These are phyloP conservation scores for Hippocampus guttulatus DNA, from an alignment of 2,113 vertebrate genomes.

Conservation along the genomic window DNA sequence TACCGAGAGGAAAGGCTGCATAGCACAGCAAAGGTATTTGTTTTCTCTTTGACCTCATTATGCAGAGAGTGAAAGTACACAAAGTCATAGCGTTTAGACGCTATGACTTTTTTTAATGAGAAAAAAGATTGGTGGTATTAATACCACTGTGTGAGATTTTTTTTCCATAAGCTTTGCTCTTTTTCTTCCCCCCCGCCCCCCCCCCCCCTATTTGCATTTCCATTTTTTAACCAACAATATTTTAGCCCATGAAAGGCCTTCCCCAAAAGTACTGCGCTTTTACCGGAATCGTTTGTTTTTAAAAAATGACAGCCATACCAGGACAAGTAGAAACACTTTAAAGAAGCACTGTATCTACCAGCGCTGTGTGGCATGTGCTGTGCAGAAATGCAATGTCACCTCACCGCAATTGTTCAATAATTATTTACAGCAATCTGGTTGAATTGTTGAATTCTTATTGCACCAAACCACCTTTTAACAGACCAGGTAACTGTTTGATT, in stretches of 20 bases:
- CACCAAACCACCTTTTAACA: background rate
- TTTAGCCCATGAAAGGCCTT: background rate
- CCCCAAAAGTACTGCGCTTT: background rate
- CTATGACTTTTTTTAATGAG: slow-evolving; percentile 22
- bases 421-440: background rate
- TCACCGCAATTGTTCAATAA: too few species aligned
- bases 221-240: slow-evolving; percentile 21
- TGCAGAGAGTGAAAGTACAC: slow-evolving; percentile 27
- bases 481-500: background rate
- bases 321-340: background rate
- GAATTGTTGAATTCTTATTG: background rate
- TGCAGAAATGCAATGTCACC: background rate
- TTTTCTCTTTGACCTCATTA: slow-evolving; percentile 39
- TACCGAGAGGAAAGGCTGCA: slow-evolving; percentile 3
- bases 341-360: background rate
- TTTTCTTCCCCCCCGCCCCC: background rate
- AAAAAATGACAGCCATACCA: background rate
- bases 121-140: slow-evolving; percentile 26
- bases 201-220: background rate
- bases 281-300: background rate
- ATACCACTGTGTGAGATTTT: slow-evolving; percentile 29
- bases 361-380: background rate
- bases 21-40: slow-evolving; percentile 10
- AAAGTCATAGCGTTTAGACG: slow-evolving; percentile 8
- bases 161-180: slow-evolving; percentile 22